A percentile compares a stretch with the other conserved stretches of the same genome.
phyloP scores from a whole-genome alignment of 2,888 invertebrate species.

The Ochlodes sylvanus region DNA sequence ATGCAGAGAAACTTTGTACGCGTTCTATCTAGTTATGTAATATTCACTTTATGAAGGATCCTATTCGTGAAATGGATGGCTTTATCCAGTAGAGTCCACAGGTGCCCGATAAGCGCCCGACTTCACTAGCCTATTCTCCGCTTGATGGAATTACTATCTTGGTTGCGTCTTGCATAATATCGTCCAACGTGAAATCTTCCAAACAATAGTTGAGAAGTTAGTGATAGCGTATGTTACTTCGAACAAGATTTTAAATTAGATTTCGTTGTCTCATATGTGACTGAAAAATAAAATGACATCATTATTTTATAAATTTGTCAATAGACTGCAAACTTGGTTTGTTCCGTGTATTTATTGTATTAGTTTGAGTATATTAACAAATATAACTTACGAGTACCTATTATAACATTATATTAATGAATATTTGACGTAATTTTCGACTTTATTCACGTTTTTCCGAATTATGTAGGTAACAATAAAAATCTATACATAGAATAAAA shows the following conservation, averaged over 20 bases:
- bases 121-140: conserved; percentile 58
- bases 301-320: too few species aligned
- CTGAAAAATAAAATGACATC: neutral
- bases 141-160: conserved; percentile 70
- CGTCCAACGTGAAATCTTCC: conserved; percentile 39
- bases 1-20: neutral
- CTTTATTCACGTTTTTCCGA: too few species aligned
- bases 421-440: too few species aligned
- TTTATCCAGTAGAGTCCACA: conserved; percentile 71
- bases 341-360: too few species aligned
- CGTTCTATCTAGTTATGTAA: conserved; percentile 8
- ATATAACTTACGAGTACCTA: too few species aligned
- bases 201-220: conserved; percentile 32
- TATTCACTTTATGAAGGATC: conserved; percentile 12
- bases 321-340: too few species aligned
- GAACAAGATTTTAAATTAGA: conserved; percentile 15
- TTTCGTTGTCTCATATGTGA: neutral
- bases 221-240: conserved; percentile 15
- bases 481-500: too few species aligned
- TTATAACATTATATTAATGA: too few species aligned
- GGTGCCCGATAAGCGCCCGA: conserved; percentile 71
- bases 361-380: too few species aligned
- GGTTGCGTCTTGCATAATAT: conserved; percentile 57
- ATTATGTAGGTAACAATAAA: too few species aligned
- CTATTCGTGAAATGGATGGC: conserved; percentile 62